Evolutionary conservation across 2,888 invertebrate species (phyloP), one percentile per base, ranked within the genome.

Genomic region (Erebia aethiops): DNA sequence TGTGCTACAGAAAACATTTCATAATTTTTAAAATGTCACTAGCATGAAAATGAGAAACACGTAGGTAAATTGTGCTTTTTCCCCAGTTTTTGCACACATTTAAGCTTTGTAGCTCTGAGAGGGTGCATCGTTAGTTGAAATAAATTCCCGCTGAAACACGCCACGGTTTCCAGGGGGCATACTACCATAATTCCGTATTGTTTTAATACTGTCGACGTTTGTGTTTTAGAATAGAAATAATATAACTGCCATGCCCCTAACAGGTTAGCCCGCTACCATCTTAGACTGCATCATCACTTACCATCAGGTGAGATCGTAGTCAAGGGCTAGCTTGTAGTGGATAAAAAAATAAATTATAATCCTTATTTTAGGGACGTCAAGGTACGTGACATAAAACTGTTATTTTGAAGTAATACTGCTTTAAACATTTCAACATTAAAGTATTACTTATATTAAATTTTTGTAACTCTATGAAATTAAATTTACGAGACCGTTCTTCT

Each of bases 101-200:
- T 21, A 65, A 65, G 51, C n/a, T 51, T 51, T 51, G 52, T 9
- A 10, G 54, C 16, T 51, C 46, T 58, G 16, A 57, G 67, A 67
- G 67, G 49, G 49, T 58, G 46, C 67, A 54, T 67, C 67, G 58
- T 67, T 67, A 67, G 67, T 49, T 26, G 57, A 58, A 67, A 67
- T 67, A 67, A 67, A 67, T 67, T 67, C 49, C 26, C 67, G n/a
- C 58, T 49, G 57, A 49, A 49, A 67, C 16, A 49, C 49, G 11
- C 49, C 16, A 11, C 35, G 58, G 41, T 18, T 54, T 65, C 35
- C 14, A 21, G 21, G 26, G 26, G 3, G 26, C 26, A 26, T 21
- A 21, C 21, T 21, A 21, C 21, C 21, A 21, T 21, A 21, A 21
- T 21, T 21, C 21, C 21, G 21, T 21, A 21, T 21, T 21, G 21